Conservation (phyloP, 2,797 vertebrate genomes). For the Sebastes variabilis region DNA sequence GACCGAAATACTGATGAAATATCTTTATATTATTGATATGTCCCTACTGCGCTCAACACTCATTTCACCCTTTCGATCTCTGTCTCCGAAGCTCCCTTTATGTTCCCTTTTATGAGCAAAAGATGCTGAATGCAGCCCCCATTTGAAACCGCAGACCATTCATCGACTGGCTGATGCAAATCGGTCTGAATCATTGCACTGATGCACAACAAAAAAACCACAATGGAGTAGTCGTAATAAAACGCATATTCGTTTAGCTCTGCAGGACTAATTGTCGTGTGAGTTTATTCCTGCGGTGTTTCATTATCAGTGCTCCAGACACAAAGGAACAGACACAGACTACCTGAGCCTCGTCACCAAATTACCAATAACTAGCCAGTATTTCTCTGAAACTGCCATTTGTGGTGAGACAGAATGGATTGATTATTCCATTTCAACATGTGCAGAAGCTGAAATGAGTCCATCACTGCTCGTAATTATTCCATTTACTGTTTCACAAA, state of each 20-base stretch:
- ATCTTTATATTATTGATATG: slow-evolving; percentile 48
- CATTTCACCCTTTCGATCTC: slow-evolving; percentile 1
- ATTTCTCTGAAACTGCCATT: slow-evolving; percentile 8
- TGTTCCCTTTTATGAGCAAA: slow-evolving; percentile 28
- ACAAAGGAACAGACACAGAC: background rate
- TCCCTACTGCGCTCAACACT: background rate
- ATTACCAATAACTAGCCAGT: background rate
- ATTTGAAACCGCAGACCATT: slow-evolving; percentile 1
- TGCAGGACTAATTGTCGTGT: background rate
- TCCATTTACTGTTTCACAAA: background rate
- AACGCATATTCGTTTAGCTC: background rate
- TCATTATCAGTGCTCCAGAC: background rate
- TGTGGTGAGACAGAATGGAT: slow-evolving; percentile 3
- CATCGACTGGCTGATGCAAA: slow-evolving; percentile 4
- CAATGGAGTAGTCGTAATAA: slow-evolving; percentile 1
- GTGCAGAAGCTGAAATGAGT: background rate
- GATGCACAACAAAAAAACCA: slow-evolving; percentile 10
- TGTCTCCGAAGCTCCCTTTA: slow-evolving; percentile 18
- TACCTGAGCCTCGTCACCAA: background rate
- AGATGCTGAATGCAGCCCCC: background rate
- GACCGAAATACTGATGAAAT: slow-evolving; percentile 21
- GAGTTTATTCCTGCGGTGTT: background rate
- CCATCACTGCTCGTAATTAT: background rate
- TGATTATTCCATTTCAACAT: background rate
- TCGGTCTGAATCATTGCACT: background rate